These are phyloP conservation scores for Ophiothrix spiculata DNA, from an alignment of 35 echinoderm and acorn worm genomes.

Conservation along the genomic window DNA sequence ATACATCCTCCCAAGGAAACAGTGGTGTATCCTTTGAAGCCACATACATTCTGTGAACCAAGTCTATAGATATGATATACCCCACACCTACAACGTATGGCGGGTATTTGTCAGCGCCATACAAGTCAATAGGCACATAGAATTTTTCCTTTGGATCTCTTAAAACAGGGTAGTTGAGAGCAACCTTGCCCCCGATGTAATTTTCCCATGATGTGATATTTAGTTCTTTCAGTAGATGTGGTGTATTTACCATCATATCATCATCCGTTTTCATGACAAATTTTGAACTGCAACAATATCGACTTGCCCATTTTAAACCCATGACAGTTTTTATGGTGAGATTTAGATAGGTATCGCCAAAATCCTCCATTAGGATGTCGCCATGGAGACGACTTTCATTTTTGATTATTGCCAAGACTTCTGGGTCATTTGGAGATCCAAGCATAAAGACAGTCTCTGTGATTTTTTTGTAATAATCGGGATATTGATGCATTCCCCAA, in stretches of 20 bases:
- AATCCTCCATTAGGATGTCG: constrained; percentile 76
- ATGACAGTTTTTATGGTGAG: constrained; percentile 84
- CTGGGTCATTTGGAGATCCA: background rate
- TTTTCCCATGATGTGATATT: background rate
- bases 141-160: constrained; percentile 63
- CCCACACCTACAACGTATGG: constrained; percentile 59
- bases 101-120: constrained; percentile 46
- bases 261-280: constrained; percentile 92
- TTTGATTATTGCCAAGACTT: no score
- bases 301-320: constrained; percentile 82
- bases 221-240: constrained; percentile 44
- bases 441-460: constrained; percentile 15
- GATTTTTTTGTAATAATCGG: no score
- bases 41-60: constrained; percentile 56
- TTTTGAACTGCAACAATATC: constrained; percentile 49
- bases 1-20: constrained; percentile 84
- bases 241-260: constrained; percentile 64
- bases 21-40: constrained; percentile 35
- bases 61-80: constrained; percentile 68
- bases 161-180: constrained; percentile 29
- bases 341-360: constrained; percentile 73
- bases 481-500: constrained; percentile 42
- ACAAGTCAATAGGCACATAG: constrained; percentile 44
- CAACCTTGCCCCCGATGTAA: constrained; percentile 42
- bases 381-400: constrained; percentile 31